Base-by-base conservation (phyloP, 2,797 vertebrate genomes). In the Balearica regulorum region DNA sequence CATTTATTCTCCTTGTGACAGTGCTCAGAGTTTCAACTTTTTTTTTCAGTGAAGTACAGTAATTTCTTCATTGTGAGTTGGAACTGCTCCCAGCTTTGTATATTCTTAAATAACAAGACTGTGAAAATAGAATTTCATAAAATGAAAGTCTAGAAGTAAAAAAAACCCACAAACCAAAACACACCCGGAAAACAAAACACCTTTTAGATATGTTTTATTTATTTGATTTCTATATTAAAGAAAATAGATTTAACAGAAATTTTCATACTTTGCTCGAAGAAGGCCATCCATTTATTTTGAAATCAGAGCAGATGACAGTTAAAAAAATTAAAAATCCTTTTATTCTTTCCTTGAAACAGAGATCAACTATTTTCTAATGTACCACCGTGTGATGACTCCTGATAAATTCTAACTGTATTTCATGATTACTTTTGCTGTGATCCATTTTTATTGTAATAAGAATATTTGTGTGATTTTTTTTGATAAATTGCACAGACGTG, bases 61-160 rank as follows among this genome's bases (percentile, higher is more conserved):
- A 86, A 94, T 95, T 77, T 82, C 71, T 77, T 93, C 84, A 87
- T 89, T 41, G 26, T 93, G 54, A 81, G n/a, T 55, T 96, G 90
- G 49, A 97, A 95, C 13, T 3, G 66, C 84, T 97, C 80, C 82
- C 72, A 96, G 64, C 37, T 94, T 75, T 94, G 53, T 80, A 87
- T 92, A 86, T 43, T 75, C 55, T 94, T 94, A 91, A 96, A 91
- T 57, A 94, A 62, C 3, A 92, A 81, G 97, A 82, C 26, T 55
- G 21, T 82, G 55, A 70, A 93, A 96, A 87, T 26, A 87, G 8
- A 72, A 49, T 39, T 95, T 76, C 31, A 54, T 44, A 68, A 69
- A 86, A 53, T 44, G 44, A 77, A 96, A 83, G n/a, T 81, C 51
- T 84, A 91, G 64, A 69, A 62, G 3, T 25, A 7, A 51, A 83